Evolutionary conservation across 2,797 vertebrate species (phyloP).

Genomic region (Brachyalestes nurse): DNA sequence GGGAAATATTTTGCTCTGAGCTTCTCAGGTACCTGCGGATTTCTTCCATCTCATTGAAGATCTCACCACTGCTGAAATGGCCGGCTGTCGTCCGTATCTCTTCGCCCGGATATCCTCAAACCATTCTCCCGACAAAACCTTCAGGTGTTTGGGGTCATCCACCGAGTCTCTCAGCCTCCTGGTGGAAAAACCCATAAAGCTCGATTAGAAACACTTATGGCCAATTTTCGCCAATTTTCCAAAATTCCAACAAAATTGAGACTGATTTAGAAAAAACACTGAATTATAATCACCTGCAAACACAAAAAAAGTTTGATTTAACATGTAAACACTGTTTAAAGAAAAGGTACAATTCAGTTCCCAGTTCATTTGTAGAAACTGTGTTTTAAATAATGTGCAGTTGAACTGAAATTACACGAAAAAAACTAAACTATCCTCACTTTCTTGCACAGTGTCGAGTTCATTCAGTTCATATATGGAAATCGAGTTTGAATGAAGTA

Average conservation of each 20-base stretch:
- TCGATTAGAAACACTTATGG: not conserved
- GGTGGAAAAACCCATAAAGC: conserved; percentile 11
- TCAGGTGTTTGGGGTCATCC: conserved; percentile 53
- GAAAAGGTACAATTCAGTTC: too few relatives aligned
- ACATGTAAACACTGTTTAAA: too few relatives aligned
- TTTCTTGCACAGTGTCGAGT: too few relatives aligned
- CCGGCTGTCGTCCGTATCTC: conserved; percentile 56
- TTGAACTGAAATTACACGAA: too few relatives aligned
- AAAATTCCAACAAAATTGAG: not conserved
- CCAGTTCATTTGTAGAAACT: too few relatives aligned
- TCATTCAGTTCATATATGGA: too few relatives aligned
- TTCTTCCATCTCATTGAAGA: conserved; percentile 64
- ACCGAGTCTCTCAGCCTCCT: conserved; percentile 55
- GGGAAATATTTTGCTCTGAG: not conserved
- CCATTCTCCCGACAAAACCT: conserved; percentile 66
- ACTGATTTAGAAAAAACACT: too few relatives aligned
- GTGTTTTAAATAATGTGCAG: too few relatives aligned
- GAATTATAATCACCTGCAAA: too few relatives aligned
- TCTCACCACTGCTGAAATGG: conserved; percentile 58
- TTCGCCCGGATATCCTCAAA: conserved; percentile 64
- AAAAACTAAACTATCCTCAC: too few relatives aligned
- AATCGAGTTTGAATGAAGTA: too few relatives aligned
- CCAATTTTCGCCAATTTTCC: not conserved
- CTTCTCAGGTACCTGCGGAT: conserved; percentile 51
- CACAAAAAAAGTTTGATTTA: too few relatives aligned